Percentiles rank a stretch among this genome's conserved stretches.
phyloP scores from a whole-genome alignment of 92 coral and sea anemone genomes.

The Meandrina meandrites region DNA sequence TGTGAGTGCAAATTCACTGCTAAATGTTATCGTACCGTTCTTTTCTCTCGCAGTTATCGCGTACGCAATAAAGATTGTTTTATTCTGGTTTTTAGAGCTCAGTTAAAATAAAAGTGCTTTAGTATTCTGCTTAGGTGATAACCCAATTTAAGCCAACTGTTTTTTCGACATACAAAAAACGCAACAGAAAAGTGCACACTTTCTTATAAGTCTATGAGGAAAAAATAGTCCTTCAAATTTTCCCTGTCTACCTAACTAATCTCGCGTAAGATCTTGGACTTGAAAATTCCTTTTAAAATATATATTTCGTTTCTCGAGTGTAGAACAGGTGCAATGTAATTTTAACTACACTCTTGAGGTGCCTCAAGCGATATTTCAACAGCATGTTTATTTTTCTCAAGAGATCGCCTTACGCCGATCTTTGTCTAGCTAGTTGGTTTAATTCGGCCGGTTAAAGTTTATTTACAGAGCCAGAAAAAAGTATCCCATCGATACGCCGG shows the following conservation, averaged over 20 bases:
- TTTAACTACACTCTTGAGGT: slow-evolving; percentile 7
- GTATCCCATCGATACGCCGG: slow-evolving; percentile 3
- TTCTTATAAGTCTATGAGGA: background rate
- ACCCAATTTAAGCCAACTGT: slow-evolving; percentile 31
- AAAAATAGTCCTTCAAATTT: background rate
- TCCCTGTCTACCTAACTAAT: background rate
- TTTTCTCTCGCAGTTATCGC: slow-evolving; percentile 31
- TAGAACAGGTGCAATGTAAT: slow-evolving; percentile 11
- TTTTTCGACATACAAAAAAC: slow-evolving; percentile 10
- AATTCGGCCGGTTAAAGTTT: slow-evolving; percentile 30
- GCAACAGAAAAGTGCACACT: slow-evolving; percentile 14
- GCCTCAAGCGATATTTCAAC: slow-evolving; percentile 31
- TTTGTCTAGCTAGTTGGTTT: slow-evolving; percentile 4
- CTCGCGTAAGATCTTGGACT: slow-evolving; percentile 29
- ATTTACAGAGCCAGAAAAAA: slow-evolving; percentile 30
- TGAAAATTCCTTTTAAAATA: slow-evolving; percentile 19
- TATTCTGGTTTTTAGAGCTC: slow-evolving; percentile 26
- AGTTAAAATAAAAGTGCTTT: slow-evolving; percentile 31
- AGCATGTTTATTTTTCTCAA: slow-evolving; percentile 41
- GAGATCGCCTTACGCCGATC: slow-evolving; percentile 34
- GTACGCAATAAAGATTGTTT: slow-evolving; percentile 23
- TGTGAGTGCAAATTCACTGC: slow-evolving; percentile 25
- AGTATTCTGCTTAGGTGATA: slow-evolving; percentile 31
- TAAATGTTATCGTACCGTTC: slow-evolving; percentile 13
- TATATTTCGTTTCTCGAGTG: slow-evolving; percentile 16